Conservation (phyloP, 2,797 vertebrate species). For the Schizopygopsis pylzovi region DNA sequence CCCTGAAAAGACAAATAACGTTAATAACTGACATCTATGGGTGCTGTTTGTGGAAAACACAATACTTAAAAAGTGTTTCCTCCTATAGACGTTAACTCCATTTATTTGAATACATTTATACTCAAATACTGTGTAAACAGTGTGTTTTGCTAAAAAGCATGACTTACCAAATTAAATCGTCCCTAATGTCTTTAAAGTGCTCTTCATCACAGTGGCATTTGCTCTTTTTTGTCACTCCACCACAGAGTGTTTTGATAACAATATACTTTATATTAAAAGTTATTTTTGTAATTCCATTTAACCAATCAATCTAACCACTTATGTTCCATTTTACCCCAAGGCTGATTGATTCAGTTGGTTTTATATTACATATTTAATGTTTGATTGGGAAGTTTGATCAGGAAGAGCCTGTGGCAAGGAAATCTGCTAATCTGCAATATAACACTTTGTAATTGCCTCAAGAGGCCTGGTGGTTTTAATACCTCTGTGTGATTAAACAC, state of each 20-base stretch:
- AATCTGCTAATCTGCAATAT: constrained; percentile 60
- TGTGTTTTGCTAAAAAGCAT: not conserved
- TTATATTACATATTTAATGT: constrained; percentile 61
- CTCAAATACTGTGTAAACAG: not conserved
- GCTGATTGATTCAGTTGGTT: constrained; percentile 58
- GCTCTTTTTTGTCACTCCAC: not conserved
- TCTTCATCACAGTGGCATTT: not conserved
- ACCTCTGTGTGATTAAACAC: constrained; percentile 66
- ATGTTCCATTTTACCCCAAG: constrained; percentile 41
- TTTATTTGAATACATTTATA: not conserved
- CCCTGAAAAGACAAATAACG: not conserved
- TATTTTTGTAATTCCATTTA: constrained; percentile 54
- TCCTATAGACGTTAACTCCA: not conserved
- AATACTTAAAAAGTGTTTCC: not conserved
- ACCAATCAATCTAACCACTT: constrained; percentile 56
- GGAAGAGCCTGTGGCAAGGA: constrained; percentile 44
- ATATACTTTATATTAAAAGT: constrained; percentile 47
- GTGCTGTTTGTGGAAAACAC: not conserved
- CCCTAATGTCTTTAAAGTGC: not conserved
- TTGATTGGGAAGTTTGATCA: constrained; percentile 64
- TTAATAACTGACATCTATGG: not conserved
- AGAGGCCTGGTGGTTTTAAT: constrained; percentile 62
- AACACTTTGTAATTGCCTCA: constrained; percentile 67
- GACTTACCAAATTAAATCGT: not conserved
- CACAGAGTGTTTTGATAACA: not conserved